Evolutionary conservation across 1,140 invertebrate genomes (phyloP).

Genomic region (Danaus plexippus): DNA sequence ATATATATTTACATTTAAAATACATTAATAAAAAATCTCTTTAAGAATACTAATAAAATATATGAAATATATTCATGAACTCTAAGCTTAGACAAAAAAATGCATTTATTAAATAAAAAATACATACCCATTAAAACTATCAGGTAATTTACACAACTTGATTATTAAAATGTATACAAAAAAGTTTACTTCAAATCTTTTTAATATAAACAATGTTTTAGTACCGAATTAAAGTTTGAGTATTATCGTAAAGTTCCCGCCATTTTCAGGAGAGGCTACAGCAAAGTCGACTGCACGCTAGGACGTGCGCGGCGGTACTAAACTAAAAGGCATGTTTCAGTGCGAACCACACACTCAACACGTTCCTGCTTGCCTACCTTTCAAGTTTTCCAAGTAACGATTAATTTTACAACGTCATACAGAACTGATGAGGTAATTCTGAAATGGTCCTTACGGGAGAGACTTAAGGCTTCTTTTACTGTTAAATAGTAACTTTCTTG

Average conservation of each 20-base stretch:
- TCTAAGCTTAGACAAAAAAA: too few species aligned
- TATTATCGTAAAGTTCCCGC: constrained; percentile 58
- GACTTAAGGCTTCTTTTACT: constrained; percentile 7
- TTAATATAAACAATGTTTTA: constrained; percentile 9
- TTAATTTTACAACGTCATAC: constrained; percentile 20
- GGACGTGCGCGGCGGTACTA: constrained; percentile 58
- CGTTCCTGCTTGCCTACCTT: constrained; percentile 59
- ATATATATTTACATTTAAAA: too few species aligned
- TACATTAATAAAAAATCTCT: too few species aligned
- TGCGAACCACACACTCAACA: constrained; percentile 39
- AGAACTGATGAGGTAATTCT: neutral
- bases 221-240: constrained; percentile 36
- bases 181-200: too few species aligned
- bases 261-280: constrained; percentile 32
- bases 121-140: too few species aligned
- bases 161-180: too few species aligned
- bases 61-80: too few species aligned
- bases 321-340: constrained; percentile 42
- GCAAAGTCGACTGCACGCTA: constrained; percentile 35
- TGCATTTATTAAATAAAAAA: too few species aligned
- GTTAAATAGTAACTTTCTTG: constrained; percentile 11
- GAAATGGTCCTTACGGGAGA: constrained; percentile 13
- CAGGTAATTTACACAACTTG: too few species aligned
- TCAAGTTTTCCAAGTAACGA: constrained; percentile 46
- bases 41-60: too few species aligned